Conservation (phyloP, 1,140 invertebrate genomes). For the Magallana ariakensis region DNA sequence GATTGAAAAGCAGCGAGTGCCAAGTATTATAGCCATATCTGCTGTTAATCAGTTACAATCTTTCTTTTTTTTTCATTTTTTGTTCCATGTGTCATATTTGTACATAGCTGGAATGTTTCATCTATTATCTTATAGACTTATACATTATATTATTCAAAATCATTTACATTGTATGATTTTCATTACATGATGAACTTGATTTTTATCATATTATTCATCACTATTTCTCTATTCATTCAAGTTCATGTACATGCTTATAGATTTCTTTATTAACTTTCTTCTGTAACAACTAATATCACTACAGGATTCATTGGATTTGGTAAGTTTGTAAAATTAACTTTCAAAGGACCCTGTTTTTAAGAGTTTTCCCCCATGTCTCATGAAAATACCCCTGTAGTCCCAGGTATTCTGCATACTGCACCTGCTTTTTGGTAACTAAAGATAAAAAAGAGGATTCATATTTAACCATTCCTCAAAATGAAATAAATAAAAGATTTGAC, state of each 20-base stretch:
- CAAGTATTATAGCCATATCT: no score
- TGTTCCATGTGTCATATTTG: not conserved
- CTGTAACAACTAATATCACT: not conserved
- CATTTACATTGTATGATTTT: no score
- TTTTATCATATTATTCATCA: no score
- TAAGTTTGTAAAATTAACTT: constrained; percentile 8
- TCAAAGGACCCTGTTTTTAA: not conserved
- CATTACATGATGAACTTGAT: no score
- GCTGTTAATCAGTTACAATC: no score
- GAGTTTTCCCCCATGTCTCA: not conserved
- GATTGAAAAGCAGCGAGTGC: no score
- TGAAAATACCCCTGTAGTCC: not conserved
- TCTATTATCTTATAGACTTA: no score
- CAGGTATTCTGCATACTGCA: not conserved
- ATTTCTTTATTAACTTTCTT: not conserved
- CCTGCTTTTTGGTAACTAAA: not conserved
- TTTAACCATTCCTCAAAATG: no score
- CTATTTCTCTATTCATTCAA: not conserved
- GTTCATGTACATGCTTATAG: not conserved
- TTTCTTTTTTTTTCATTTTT: not conserved
- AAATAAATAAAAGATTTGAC: no score
- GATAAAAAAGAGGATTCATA: not conserved
- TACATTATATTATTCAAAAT: no score
- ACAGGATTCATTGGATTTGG: constrained; percentile 27
- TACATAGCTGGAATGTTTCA: not conserved